Conservation (phyloP, 2,797 vertebrate genomes). For the Danio jaintianensis region DNA sequence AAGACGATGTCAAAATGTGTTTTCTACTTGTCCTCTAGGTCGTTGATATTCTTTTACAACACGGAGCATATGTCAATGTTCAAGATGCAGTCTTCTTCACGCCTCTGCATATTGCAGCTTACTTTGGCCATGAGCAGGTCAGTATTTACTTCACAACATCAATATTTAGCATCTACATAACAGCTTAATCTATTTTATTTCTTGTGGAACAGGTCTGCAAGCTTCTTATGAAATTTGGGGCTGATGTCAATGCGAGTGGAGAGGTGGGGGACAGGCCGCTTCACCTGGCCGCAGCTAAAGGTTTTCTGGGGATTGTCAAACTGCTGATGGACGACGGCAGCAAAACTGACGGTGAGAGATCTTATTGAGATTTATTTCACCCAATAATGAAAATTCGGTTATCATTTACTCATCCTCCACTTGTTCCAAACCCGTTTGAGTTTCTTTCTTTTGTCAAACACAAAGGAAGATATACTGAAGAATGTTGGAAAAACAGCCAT, state of each 20-base stretch:
- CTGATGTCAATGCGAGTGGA: constrained; percentile 89
- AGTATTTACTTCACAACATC: neutral
- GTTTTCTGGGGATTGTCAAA: constrained; percentile 86
- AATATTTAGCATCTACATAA: neutral
- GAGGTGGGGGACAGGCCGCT: constrained; percentile 94
- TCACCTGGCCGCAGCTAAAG: constrained; percentile 93
- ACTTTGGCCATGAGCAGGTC: constrained; percentile 88
- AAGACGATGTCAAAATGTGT: neutral
- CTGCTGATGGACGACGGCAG: constrained; percentile 87
- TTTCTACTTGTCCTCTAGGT: constrained; percentile 73
- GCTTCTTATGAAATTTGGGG: constrained; percentile 91
- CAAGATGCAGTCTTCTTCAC: constrained; percentile 96
- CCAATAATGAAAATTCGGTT: neutral
- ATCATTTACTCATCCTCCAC: neutral
- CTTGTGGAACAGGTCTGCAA: constrained; percentile 79
- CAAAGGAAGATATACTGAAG: too few species aligned
- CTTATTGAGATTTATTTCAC: neutral
- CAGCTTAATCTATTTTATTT: neutral
- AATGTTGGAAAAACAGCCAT: too few species aligned
- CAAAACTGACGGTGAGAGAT: constrained; percentile 87
- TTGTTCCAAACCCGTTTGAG: too few species aligned
- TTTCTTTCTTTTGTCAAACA: too few species aligned
- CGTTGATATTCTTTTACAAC: constrained; percentile 89
- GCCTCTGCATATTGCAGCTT: constrained; percentile 88
- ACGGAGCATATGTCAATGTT: constrained; percentile 89